These are phyloP conservation scores for Rhyacophila evoluta DNA, from an alignment of 2,888 invertebrate genomes.

Conservation along the genomic window DNA sequence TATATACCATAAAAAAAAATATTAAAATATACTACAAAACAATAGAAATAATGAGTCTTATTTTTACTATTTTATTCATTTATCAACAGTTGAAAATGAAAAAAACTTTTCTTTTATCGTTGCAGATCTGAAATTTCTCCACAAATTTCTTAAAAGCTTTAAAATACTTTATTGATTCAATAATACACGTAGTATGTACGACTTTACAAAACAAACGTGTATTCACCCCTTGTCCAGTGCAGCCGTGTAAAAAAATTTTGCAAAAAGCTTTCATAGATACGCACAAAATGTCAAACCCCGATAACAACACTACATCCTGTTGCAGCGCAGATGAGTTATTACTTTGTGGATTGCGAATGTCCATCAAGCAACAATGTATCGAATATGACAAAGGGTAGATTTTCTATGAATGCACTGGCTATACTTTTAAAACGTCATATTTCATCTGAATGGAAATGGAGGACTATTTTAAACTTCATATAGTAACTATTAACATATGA, in stretches of 20 bases:
- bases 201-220: neutral
- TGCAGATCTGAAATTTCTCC: too few relatives aligned
- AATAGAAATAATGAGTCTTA: too few relatives aligned
- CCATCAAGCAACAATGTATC: slow-evolving; percentile 40
- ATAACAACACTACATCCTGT: neutral
- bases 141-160: too few relatives aligned
- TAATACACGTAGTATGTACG: too few relatives aligned
- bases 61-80: too few relatives aligned
- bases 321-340: slow-evolving; percentile 28
- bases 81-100: too few relatives aligned
- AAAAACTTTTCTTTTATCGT: too few relatives aligned
- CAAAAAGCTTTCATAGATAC: neutral
- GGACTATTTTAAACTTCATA: neutral
- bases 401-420: neutral
- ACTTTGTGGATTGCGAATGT: slow-evolving; percentile 19
- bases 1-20: too few relatives aligned
- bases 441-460: neutral
- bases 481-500: too few relatives aligned
- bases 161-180: too few relatives aligned
- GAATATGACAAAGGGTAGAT: slow-evolving; percentile 21
- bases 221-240: neutral
- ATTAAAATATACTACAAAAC: too few relatives aligned
- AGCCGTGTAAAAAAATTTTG: neutral
- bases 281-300: neutral
- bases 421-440: slow-evolving; percentile 31